Evolutionary conservation across 2,888 invertebrate species (phyloP), one percentile per base, ranked within the genome.

Genomic region (Pediacus dermestoides): DNA sequence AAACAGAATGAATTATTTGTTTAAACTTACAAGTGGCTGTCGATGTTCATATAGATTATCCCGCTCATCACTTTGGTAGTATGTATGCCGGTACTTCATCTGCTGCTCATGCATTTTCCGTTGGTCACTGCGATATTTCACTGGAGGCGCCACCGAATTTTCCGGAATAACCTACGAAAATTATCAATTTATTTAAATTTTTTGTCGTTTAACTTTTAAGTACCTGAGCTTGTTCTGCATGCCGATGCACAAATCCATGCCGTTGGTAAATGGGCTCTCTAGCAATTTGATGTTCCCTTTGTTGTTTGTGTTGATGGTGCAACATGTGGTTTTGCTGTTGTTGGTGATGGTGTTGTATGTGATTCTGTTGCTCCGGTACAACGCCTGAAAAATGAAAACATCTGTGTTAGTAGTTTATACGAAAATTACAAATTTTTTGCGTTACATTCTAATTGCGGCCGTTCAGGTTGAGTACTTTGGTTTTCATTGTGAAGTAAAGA

Each of bases 61-160:
- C 37, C 70, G 60, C 26, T 76, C 77, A 25, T 78, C 77, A 2
- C 70, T 61, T 1, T 76, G 77, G 57, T 79, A 80, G 37, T 75
- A 74, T 1, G 77, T 75, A 37, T 76, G 74, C 30, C 79, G 63
- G 53, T 76, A 75, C 10, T 70, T 70, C 58, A 80, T 75, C 23
- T 75, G 72, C 26, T 75, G 71, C 54, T 79, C 78, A 50, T 78
- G 76, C 3, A 63, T 57, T 42, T 65, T 60, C 25, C 67, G 53
- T 9, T 59, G 60, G 22, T 66, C 65, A 2, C 52, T 49, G 35
- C 67, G 52, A 35, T 66, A 68, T 38, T 64, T 64, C 18, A 64
- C 49, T 2, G 64, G 60, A 7, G 64, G 66, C 8, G 57, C 54
- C 4, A 63, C 62, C 2, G 63, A 45, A 46, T 67, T 66, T 55